Evolutionary conservation across 2,113 vertebrate species (phyloP), one percentile per base, ranked within the genome.

Genomic region (Hemicordylus capensis): DNA sequence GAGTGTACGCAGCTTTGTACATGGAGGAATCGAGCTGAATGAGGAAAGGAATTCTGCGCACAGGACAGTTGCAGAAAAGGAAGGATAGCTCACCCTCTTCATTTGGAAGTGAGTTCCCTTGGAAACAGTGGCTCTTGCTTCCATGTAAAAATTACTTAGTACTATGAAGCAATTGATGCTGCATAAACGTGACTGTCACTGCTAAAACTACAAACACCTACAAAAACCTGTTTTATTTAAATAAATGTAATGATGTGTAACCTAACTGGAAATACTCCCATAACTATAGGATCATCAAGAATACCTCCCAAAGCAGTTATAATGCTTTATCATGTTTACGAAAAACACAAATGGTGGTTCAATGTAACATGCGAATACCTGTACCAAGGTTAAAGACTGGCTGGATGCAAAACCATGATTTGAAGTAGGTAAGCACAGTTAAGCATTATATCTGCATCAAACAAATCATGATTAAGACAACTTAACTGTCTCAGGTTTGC

Each of bases 191-290:
- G 10, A n/a, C 5, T n/a, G 11, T 31, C 31, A 66, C 64, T 34
- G 31, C 64, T 66, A 66, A 66, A 66, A 34, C 10, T 1, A 66
- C 17, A 66, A 74, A 4, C 10, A 11, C 10, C 44, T 15, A 54
- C 51, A 54, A 54, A 74, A 14, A 48, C 63, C n/a, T 34, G 44
- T 24, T 51, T 26, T 34, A 22, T 48, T 8, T 87, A 81, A 91
- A 87, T 85, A 90, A 86, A 19, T 85, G 78, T 88, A 9, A 0
- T 80, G 7, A 88, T 81, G 83, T 83, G 80, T 54, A 59, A 54
- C 2, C 51, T 54, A 10, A 54, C 11, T 14, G 12, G 51, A 54
- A 54, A 54, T 12, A 15, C 17, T 8, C 5, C 24, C 51, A 22
- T 31, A 6, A 63, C 42, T 37, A 19, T 14, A 54, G 37, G 31